Conservation (phyloP, 1,140 invertebrate genomes). For the Ditylenchus dipsaci region DNA sequence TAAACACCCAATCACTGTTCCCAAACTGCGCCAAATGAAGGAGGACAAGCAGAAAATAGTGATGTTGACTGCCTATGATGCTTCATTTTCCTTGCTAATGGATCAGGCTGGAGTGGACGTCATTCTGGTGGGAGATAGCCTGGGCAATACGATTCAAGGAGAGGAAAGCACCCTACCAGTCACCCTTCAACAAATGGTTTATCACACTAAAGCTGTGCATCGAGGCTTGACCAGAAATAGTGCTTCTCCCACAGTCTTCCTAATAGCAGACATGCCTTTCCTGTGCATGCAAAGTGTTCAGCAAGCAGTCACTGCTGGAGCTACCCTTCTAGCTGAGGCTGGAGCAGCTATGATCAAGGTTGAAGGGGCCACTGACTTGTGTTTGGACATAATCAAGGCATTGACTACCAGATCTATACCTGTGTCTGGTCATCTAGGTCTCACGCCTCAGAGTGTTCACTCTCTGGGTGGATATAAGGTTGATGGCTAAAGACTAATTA, state of each 20-base stretch:
- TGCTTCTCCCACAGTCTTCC: conserved; percentile 1
- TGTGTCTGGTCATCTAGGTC: conserved; percentile 38
- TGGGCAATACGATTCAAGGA: conserved; percentile 10
- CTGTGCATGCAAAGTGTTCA: neutral
- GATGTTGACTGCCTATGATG: conserved; percentile 5
- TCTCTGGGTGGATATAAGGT: conserved; percentile 8
- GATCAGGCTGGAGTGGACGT: conserved; percentile 35
- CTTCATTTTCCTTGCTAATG: conserved; percentile 21
- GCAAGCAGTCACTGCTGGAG: neutral
- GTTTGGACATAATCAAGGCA: conserved; percentile 8
- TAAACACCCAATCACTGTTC: neutral
- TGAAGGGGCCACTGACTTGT: conserved; percentile 23
- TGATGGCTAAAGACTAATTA: no score
- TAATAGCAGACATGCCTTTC: conserved; percentile 27
- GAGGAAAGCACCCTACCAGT: conserved; percentile 38
- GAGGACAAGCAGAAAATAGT: neutral
- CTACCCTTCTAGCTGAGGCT: conserved; percentile 27
- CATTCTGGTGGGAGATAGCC: conserved; percentile 42
- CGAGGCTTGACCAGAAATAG: conserved; percentile 12
- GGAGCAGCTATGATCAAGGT: conserved; percentile 42
- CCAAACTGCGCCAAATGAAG: neutral
- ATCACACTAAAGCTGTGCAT: conserved; percentile 24
- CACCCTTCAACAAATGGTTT: conserved; percentile 40
- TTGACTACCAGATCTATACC: conserved; percentile 19
- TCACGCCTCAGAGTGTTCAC: conserved; percentile 41